phyloP scores from a whole-genome alignment of 2,113 vertebrate genomes.

The Suricata suricatta region DNA sequence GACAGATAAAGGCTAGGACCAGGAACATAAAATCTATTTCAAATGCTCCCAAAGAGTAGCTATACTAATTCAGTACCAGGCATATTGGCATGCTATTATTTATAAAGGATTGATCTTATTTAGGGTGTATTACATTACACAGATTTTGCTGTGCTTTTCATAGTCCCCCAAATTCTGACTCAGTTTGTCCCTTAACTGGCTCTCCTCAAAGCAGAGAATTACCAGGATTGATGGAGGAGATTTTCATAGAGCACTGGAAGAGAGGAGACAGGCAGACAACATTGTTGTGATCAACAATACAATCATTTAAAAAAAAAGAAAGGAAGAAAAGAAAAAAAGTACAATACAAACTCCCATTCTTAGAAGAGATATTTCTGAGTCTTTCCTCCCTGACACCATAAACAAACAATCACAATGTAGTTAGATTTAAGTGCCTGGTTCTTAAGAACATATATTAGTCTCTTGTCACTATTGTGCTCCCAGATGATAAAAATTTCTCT shows the following conservation, averaged over 20 bases:
- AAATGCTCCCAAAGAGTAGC: neutral
- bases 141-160: neutral
- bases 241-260: neutral
- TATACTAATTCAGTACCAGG: neutral
- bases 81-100: neutral
- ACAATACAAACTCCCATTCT: neutral
- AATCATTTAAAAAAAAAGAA: neutral
- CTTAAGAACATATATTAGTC: neutral
- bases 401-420: neutral
- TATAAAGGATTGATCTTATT: neutral
- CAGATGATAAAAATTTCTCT: neutral
- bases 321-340: neutral
- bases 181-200: neutral
- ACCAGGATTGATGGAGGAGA: neutral
- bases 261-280: neutral
- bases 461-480: neutral
- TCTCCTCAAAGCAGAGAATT: neutral
- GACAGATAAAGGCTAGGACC: neutral
- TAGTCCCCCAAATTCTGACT: neutral
- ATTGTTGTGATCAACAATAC: neutral
- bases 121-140: neutral
- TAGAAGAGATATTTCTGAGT: neutral
- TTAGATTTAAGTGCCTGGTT: neutral
- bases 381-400: neutral
- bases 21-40: neutral